phyloP scores from a whole-genome alignment of 2,888 invertebrate genomes.

The Drosophila affinis region DNA sequence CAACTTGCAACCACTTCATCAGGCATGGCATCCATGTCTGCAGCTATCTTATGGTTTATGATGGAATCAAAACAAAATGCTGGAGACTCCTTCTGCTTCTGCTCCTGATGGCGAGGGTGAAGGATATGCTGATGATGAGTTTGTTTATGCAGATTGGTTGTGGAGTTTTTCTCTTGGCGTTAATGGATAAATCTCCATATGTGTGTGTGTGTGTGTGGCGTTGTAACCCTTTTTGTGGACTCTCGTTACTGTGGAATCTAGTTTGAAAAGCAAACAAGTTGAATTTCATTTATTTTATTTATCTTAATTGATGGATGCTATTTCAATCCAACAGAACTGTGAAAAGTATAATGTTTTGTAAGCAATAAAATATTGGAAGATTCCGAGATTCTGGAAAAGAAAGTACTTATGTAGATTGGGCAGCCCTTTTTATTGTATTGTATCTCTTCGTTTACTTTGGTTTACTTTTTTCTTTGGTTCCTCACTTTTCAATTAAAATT shows the following conservation, averaged over 20 bases:
- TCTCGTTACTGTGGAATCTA: slow-evolving; percentile 27
- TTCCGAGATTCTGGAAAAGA: background rate
- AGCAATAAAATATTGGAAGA: background rate
- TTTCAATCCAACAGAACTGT: background rate
- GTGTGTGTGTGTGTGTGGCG: slow-evolving; percentile 6
- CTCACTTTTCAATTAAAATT: slow-evolving; percentile 84
- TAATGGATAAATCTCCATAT: slow-evolving; percentile 68
- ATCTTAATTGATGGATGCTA: slow-evolving; percentile 19
- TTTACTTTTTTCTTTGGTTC: slow-evolving; percentile 42
- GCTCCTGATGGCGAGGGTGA: slow-evolving; percentile 1
- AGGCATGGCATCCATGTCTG: slow-evolving; percentile 46
- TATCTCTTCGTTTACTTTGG: slow-evolving; percentile 27
- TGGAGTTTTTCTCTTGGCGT: slow-evolving; percentile 72
- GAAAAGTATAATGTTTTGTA: background rate
- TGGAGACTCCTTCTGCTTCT: slow-evolving; percentile 34
- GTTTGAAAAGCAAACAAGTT: slow-evolving; percentile 32
- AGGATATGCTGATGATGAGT: slow-evolving; percentile 63
- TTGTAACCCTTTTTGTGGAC: slow-evolving; percentile 33
- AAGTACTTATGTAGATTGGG: background rate
- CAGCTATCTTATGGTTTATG: slow-evolving; percentile 78
- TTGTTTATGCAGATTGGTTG: slow-evolving; percentile 78
- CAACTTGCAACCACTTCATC: slow-evolving; percentile 76
- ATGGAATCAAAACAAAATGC: slow-evolving; percentile 78
- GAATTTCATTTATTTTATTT: slow-evolving; percentile 28
- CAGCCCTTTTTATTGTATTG: slow-evolving; percentile 28